Evolutionary conservation across 2,888 invertebrate genomes (phyloP), one percentile per base, ranked within the genome.

Genomic region (Proisotoma minuta): DNA sequence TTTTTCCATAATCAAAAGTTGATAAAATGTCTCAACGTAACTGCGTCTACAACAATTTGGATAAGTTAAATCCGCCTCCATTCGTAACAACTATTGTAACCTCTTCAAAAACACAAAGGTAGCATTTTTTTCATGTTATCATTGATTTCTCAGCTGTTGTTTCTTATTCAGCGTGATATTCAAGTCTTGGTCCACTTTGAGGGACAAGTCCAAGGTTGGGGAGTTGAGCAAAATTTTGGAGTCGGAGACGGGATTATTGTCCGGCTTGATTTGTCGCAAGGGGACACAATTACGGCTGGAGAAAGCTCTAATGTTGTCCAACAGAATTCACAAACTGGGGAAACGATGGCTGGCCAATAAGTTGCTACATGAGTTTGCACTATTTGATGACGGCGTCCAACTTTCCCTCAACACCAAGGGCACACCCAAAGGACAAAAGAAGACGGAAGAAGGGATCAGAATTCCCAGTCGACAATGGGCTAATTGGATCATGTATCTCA

Each of bases 391-490:
- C 12, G 61, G 58, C 18, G 48, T 49, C 2, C 22, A 47, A 28
- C 24, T 12, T 22, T 47, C 61, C 53, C n/a, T 39, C 57, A 18
- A 18, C 5, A 10, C 5, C n/a, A 50, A 50, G n/a, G n/a, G 23
- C 3, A 8, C 50, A n/a, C 23, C 39, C 22, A 39, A n/a, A 39
- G n/a, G 4, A 34, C 59, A 61, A 49, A n/a, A 15, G 59, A 60
- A 28, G 43, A 54, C 56, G 51, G 57, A 50, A n/a, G 53, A 57
- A 48, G 64, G 60, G 48, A 54, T 65, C n/a, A 54, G 71, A 58
- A 64, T 70, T 49, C 73, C 73, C 26, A 69, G 69, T 60, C 60
- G 59, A 28, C 72, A 73, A 47, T 73, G 73, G 73, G 58, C 60
- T 22, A 63, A 59, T 60, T 73, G 73, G 73, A 61, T 72, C 57